These are phyloP conservation scores for Tragopan temminckii DNA, from an alignment of 2,797 vertebrate species.

Conservation along the genomic window DNA sequence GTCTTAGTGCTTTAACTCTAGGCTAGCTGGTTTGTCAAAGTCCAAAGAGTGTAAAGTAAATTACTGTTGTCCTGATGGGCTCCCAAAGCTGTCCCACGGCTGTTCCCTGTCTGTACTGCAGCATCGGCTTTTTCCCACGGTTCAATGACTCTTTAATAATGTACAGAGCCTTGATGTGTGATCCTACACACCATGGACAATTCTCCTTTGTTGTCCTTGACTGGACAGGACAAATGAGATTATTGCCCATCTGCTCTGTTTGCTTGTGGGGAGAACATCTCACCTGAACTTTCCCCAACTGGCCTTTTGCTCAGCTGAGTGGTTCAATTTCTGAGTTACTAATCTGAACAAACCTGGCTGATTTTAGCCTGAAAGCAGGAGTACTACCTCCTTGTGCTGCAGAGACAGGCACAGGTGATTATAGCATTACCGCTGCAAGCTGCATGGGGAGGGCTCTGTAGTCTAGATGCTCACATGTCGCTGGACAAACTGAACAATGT, in stretches of 20 bases:
- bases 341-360: not conserved
- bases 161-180: fast-evolving
- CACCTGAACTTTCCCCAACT: not conserved
- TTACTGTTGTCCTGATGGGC: not conserved
- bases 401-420: not conserved
- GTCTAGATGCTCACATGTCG: not conserved
- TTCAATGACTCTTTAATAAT: not conserved
- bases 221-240: not conserved
- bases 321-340: not conserved
- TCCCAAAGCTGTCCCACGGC: not conserved
- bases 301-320: not conserved
- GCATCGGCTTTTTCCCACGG: not conserved
- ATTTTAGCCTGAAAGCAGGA: not conserved
- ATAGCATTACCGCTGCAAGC: fast-evolving
- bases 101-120: not conserved
- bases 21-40: not conserved
- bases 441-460: not conserved
- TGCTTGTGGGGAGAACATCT: not conserved
- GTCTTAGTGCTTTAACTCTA: not conserved
- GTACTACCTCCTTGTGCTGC: not conserved
- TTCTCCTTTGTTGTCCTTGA: not conserved
- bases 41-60: not conserved
- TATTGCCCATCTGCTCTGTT: not conserved
- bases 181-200: not conserved
- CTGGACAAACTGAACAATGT: not conserved